Conservation (phyloP, 2,113 vertebrate genomes). For the Siniperca chuatsi region DNA sequence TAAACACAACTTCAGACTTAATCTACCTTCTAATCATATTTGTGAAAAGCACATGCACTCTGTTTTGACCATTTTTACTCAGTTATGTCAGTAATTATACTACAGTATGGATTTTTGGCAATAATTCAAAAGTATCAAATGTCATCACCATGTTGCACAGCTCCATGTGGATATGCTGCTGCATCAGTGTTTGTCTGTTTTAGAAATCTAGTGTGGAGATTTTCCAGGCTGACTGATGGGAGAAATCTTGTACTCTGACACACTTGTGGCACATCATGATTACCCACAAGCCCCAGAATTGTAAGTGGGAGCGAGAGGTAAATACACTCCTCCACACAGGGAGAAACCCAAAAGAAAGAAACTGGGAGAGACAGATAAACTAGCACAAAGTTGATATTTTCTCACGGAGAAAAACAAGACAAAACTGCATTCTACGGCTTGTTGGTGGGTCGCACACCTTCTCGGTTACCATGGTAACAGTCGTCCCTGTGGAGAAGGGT, state of each 20-base stretch:
- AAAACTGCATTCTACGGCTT: constrained; percentile 56
- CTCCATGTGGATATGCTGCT: neutral
- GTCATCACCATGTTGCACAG: neutral
- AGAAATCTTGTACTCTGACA: constrained; percentile 35
- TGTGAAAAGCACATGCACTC: neutral
- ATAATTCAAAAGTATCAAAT: neutral
- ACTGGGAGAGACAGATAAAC: constrained; percentile 20
- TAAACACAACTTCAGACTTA: neutral
- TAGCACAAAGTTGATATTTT: constrained; percentile 60
- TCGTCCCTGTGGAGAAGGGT: constrained; percentile 59
- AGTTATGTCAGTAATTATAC: neutral
- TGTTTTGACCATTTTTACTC: neutral
- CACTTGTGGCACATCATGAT: constrained; percentile 54
- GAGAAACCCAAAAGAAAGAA: constrained; percentile 3
- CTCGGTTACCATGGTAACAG: constrained; percentile 77
- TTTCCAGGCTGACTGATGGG: constrained; percentile 34
- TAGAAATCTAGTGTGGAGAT: constrained; percentile 28
- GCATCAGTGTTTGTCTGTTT: constrained; percentile 3
- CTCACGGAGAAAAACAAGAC: constrained; percentile 27
- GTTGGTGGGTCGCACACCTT: constrained; percentile 65
- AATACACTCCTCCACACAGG: neutral
- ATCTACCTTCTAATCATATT: neutral
- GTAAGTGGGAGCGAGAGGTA: neutral
- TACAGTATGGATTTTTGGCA: neutral
- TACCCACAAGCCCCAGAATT: constrained; percentile 39